phyloP scores from a whole-genome alignment of 30 jellyfish, hydroid and myxozoan genomes.

The Nemopilema nomurai region DNA sequence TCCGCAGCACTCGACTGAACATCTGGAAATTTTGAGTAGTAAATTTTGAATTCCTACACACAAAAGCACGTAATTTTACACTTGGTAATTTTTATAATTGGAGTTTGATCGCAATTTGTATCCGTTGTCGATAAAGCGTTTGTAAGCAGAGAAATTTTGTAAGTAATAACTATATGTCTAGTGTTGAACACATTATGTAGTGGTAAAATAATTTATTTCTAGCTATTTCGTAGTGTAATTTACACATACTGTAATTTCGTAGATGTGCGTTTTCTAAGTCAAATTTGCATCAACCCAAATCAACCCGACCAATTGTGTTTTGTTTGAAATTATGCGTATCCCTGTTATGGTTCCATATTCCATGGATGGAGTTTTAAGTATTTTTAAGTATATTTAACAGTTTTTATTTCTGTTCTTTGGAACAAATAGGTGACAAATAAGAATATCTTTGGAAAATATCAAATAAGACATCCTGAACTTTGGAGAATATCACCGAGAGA shows the following conservation, averaged over 20 bases:
- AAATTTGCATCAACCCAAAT: background rate
- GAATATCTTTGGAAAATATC: too few species aligned
- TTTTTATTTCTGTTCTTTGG: too few species aligned
- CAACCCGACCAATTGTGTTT: background rate
- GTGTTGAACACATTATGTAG: slow-evolving; percentile 10
- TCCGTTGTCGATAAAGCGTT: slow-evolving; percentile 7
- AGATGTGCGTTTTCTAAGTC: slow-evolving; percentile 25
- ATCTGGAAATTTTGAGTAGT: too few species aligned
- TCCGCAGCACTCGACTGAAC: too few species aligned
- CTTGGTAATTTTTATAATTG: background rate
- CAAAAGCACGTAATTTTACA: background rate
- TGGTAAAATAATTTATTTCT: slow-evolving; percentile 43
- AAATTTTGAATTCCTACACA: background rate
- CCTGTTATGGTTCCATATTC: too few species aligned
- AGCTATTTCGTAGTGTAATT: slow-evolving; percentile 29
- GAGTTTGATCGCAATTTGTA: background rate
- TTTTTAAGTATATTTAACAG: too few species aligned
- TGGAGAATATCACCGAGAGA: too few species aligned
- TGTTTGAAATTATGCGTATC: background rate
- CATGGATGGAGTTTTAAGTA: too few species aligned
- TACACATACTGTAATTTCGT: slow-evolving; percentile 38
- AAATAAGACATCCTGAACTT: too few species aligned
- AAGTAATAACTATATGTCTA: slow-evolving; percentile 9
- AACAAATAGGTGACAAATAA: too few species aligned
- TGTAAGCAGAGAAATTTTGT: slow-evolving; percentile 21